phyloP scores from a whole-genome alignment of 2,797 vertebrate genomes.

The Hemibagrus guttatus region DNA sequence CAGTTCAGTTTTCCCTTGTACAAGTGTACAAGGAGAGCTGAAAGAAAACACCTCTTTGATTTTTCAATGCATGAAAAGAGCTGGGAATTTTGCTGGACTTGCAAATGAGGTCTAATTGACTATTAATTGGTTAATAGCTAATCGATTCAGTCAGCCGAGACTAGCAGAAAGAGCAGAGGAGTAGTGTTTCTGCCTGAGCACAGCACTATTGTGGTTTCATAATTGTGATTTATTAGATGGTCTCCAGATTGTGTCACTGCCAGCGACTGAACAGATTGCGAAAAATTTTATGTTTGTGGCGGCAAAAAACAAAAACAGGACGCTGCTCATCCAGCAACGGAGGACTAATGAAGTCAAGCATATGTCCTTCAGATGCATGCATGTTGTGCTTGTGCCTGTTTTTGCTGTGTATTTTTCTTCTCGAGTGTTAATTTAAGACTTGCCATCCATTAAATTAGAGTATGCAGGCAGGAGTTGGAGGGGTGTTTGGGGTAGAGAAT shows the following conservation, averaged over 20 bases:
- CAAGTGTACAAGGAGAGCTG: background rate
- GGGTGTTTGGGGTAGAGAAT: slow-evolving; percentile 25
- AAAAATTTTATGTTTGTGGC: slow-evolving; percentile 74
- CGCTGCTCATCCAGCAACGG: slow-evolving; percentile 39
- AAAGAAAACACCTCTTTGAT: background rate
- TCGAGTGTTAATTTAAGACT: slow-evolving; percentile 59
- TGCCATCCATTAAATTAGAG: slow-evolving; percentile 65
- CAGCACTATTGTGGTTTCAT: slow-evolving; percentile 68
- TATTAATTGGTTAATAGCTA: slow-evolving; percentile 51
- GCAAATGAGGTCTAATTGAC: slow-evolving; percentile 39
- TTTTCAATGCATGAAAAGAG: background rate
- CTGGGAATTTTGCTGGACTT: background rate
- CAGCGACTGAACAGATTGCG: slow-evolving; percentile 72
- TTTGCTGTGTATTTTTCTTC: slow-evolving; percentile 14
- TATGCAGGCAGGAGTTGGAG: slow-evolving; percentile 58
- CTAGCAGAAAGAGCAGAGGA: slow-evolving; percentile 35
- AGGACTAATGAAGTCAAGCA: slow-evolving; percentile 66
- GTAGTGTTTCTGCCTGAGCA: slow-evolving; percentile 49
- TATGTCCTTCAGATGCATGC: slow-evolving; percentile 62
- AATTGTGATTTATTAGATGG: slow-evolving; percentile 80
- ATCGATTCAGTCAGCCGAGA: slow-evolving; percentile 27
- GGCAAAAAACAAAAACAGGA: slow-evolving; percentile 61
- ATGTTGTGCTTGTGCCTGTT: background rate
- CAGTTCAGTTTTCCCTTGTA: background rate
- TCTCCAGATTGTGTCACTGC: slow-evolving; percentile 67